phyloP scores from a whole-genome alignment of 2,888 invertebrate genomes.

The Morpho achilles region DNA sequence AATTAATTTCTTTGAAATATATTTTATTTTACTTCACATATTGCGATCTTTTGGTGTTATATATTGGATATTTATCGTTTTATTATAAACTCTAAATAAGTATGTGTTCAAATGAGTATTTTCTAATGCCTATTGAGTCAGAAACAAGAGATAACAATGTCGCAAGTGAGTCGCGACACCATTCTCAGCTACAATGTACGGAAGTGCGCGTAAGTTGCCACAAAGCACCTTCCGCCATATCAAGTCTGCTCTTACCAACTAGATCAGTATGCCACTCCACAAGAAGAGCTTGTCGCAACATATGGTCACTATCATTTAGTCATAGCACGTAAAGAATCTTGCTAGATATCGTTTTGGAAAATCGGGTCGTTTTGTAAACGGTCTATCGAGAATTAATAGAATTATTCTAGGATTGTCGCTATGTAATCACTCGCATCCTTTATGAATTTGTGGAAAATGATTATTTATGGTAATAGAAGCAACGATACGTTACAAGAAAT shows the following conservation, averaged over 20 bases:
- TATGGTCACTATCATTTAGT: constrained; percentile 7
- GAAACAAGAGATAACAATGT: constrained; percentile 32
- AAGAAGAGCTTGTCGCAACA: constrained; percentile 3
- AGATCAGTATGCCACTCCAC: constrained; percentile 29
- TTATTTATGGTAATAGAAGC: background rate
- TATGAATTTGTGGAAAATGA: constrained; percentile 5
- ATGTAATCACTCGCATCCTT: constrained; percentile 19
- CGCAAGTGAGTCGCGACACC: constrained; percentile 44
- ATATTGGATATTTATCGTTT: too few relatives aligned
- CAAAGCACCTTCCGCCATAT: constrained; percentile 50
- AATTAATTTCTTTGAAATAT: too few relatives aligned
- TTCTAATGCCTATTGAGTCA: constrained; percentile 8
- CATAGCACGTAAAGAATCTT: constrained; percentile 8
- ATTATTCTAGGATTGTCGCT: constrained; percentile 19
- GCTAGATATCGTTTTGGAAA: constrained; percentile 8
- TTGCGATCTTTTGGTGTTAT: too few relatives aligned
- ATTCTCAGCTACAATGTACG: constrained; percentile 58
- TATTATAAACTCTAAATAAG: too few relatives aligned
- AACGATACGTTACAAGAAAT: too few relatives aligned
- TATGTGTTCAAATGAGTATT: background rate
- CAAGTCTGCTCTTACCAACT: constrained; percentile 30
- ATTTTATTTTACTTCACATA: too few relatives aligned
- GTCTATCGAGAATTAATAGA: background rate
- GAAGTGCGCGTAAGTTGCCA: constrained; percentile 43
- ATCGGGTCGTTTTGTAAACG: constrained; percentile 3